Conservation (phyloP, 2,888 invertebrate species). For the Julus scandinavius region DNA sequence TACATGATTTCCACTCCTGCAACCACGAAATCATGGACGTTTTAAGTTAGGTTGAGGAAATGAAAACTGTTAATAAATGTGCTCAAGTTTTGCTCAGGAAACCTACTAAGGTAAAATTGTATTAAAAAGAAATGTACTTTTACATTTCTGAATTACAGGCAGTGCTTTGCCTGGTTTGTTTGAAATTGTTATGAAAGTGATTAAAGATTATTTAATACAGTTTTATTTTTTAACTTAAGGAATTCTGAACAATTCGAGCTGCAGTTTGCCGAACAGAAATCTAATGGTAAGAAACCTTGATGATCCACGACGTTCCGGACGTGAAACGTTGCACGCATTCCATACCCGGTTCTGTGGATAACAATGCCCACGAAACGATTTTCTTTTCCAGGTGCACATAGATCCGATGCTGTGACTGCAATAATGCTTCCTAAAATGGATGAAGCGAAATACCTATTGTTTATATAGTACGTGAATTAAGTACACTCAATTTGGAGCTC, state of each 20-base stretch:
- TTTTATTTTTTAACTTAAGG: too few relatives aligned
- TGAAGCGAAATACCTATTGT: not conserved
- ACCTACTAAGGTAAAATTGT: too few relatives aligned
- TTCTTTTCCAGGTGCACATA: slow-evolving; percentile 83
- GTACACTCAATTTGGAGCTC: not conserved
- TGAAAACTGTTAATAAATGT: not conserved
- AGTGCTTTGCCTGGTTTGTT: too few relatives aligned
- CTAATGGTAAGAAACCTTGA: slow-evolving; percentile 73
- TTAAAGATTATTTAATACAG: too few relatives aligned
- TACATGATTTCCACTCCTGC: slow-evolving; percentile 77
- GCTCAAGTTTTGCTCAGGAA: not conserved
- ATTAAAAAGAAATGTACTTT: too few relatives aligned
- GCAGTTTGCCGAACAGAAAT: not conserved
- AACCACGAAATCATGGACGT: not conserved
- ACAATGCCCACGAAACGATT: slow-evolving; percentile 95
- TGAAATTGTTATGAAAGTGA: too few relatives aligned
- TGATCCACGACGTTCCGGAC: slow-evolving; percentile 93
- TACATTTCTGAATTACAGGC: too few relatives aligned
- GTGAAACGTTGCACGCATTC: slow-evolving; percentile 84
- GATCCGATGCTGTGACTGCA: slow-evolving; percentile 87
- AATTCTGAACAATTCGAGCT: not conserved
- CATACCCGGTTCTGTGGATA: slow-evolving; percentile 83
- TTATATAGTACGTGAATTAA: not conserved
- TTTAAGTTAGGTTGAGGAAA: not conserved
- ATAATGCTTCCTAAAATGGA: slow-evolving; percentile 79